phyloP scores from a whole-genome alignment of 2,888 invertebrate genomes.

The Oscheius sp. region DNA sequence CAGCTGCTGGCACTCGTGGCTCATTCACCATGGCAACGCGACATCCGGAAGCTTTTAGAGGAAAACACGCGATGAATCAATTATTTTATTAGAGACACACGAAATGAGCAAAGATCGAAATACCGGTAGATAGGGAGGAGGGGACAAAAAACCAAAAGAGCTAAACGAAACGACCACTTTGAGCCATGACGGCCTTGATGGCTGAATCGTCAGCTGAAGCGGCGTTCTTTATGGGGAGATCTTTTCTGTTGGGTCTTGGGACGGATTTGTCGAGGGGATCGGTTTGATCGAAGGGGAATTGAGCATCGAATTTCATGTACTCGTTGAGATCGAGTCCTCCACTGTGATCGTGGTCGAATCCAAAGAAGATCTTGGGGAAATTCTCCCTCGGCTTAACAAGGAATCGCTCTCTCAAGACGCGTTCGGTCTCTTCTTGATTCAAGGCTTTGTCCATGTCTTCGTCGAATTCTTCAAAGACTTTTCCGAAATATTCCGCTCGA shows the following conservation, averaged over 20 bases:
- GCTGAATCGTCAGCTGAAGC: constrained; percentile 38
- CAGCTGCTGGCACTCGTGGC: neutral
- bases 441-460: constrained; percentile 59
- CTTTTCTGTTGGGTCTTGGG: constrained; percentile 14
- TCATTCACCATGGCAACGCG: constrained; percentile 9
- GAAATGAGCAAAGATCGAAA: constrained; percentile 13
- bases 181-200: constrained; percentile 47
- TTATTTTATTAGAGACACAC: neutral
- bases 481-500: constrained; percentile 60
- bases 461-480: constrained; percentile 64
- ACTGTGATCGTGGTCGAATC: constrained; percentile 59
- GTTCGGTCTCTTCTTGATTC: constrained; percentile 52
- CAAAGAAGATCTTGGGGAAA: constrained; percentile 59
- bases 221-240: constrained; percentile 25
- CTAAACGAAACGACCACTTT: constrained; percentile 31
- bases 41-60: neutral
- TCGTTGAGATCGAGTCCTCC: constrained; percentile 60
- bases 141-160: neutral
- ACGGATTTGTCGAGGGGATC: constrained; percentile 43
- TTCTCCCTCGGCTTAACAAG: constrained; percentile 59
- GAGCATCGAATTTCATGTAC: constrained; percentile 61
- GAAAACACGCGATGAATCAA: neutral
- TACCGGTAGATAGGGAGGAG: neutral
- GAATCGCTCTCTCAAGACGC: constrained; percentile 60
- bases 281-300: constrained; percentile 61